Evolutionary conservation across 2,113 vertebrate genomes (phyloP).

Genomic region (Otocyon megalotis): DNA sequence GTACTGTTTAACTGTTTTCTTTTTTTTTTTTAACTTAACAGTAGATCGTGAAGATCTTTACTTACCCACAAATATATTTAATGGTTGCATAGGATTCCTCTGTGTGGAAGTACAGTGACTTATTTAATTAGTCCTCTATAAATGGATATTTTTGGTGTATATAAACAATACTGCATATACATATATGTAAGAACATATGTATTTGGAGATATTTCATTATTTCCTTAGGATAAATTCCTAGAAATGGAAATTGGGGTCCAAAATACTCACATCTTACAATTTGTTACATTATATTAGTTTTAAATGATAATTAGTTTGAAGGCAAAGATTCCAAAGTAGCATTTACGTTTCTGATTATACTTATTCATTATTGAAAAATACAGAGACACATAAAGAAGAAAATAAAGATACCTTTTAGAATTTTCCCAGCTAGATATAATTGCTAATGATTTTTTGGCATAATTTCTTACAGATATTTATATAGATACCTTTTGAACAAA

Average conservation of each 20-base stretch:
- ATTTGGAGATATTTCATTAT: background rate
- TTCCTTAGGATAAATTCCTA: conserved; percentile 31
- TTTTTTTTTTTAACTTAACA: background rate
- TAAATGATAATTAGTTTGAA: background rate
- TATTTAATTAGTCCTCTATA: background rate
- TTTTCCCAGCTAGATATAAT: background rate
- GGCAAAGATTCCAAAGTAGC: background rate
- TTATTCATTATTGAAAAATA: conserved; percentile 8
- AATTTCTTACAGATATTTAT: background rate
- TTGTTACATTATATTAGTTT: background rate
- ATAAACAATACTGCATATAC: background rate
- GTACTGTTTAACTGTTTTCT: background rate
- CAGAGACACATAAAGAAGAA: background rate
- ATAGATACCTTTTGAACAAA: background rate
- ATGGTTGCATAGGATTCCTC: background rate
- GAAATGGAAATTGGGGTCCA: background rate
- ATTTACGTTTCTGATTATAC: background rate
- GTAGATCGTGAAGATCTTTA: background rate
- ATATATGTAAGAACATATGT: background rate
- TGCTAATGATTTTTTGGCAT: background rate
- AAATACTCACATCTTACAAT: background rate
- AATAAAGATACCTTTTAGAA: background rate
- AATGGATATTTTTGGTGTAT: background rate
- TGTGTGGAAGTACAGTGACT: background rate
- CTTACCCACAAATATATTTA: background rate